Evolutionary conservation across 2,888 invertebrate genomes (phyloP).

Genomic region (Synergus gifuensis): DNA sequence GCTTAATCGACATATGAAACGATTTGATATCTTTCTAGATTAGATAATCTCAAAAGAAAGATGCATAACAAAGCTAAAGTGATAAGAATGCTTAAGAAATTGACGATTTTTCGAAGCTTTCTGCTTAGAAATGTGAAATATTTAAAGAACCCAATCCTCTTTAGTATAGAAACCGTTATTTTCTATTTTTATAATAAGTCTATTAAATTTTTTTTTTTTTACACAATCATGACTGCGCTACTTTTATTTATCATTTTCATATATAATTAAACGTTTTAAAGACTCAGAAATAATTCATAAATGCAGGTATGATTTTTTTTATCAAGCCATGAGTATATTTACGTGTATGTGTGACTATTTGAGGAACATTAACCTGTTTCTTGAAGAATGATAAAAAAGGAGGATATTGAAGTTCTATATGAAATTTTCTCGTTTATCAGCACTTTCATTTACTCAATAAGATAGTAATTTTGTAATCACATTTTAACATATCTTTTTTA

Average conservation of each 20-base stretch:
- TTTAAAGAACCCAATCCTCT: not conserved
- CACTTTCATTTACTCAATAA: conserved; percentile 13
- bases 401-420: not conserved
- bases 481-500: not conserved
- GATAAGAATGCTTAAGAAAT: not conserved
- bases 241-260: not conserved
- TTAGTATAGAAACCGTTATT: not conserved
- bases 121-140: not conserved
- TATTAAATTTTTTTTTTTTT: not conserved
- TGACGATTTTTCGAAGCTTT: not conserved
- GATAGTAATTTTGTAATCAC: conserved; percentile 10
- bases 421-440: conserved; percentile 22
- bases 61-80: not conserved
- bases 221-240: not conserved
- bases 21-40: conserved; percentile 17
- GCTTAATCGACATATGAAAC: not conserved
- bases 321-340: conserved; percentile 4
- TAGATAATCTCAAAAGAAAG: conserved; percentile 21
- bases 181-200: not conserved
- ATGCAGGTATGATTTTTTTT: not conserved
- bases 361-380: conserved; percentile 32
- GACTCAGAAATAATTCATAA: not conserved
- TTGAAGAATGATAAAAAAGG: conserved; percentile 21
- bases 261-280: not conserved
- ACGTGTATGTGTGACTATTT: conserved; percentile 8